phyloP scores from a whole-genome alignment of 1,140 invertebrate genomes.

The Habropoda laboriosa region DNA sequence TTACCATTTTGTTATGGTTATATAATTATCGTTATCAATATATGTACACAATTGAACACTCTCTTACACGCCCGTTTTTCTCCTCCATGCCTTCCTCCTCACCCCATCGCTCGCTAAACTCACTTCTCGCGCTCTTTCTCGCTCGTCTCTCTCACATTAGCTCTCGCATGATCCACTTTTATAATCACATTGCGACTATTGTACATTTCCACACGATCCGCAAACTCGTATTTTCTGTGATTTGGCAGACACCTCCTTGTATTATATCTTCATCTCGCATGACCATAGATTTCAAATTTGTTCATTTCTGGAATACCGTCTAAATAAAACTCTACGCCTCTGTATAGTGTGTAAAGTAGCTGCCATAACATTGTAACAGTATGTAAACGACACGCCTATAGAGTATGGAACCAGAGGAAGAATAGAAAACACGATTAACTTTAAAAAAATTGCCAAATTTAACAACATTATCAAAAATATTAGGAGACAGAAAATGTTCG shows the following conservation, averaged over 20 bases:
- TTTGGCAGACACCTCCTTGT: conserved; percentile 55
- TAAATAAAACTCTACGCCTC: conserved; percentile 21
- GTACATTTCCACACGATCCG: conserved; percentile 77
- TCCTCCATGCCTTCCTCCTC: conserved; percentile 53
- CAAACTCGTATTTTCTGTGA: conserved; percentile 69
- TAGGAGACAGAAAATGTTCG: not conserved
- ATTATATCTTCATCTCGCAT: conserved; percentile 39
- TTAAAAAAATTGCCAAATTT: not conserved
- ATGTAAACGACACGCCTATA: not conserved
- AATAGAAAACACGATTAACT: not conserved
- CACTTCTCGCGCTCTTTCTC: conserved; percentile 15
- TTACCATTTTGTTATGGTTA: conserved; percentile 74
- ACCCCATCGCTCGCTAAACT: conserved; percentile 49
- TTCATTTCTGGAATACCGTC: not conserved
- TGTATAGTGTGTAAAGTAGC: not conserved
- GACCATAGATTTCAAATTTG: conserved; percentile 42
- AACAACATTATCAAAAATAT: not conserved
- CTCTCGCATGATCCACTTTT: conserved; percentile 57
- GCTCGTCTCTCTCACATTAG: conserved; percentile 44
- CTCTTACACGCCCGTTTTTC: conserved; percentile 63
- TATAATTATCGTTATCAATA: conserved; percentile 75
- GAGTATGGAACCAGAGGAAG: not conserved
- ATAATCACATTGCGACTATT: conserved; percentile 81
- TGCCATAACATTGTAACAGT: conserved; percentile 18
- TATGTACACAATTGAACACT: conserved; percentile 79